phyloP scores from a whole-genome alignment of 1,140 invertebrate species.

The Andrena cerasifolii region DNA sequence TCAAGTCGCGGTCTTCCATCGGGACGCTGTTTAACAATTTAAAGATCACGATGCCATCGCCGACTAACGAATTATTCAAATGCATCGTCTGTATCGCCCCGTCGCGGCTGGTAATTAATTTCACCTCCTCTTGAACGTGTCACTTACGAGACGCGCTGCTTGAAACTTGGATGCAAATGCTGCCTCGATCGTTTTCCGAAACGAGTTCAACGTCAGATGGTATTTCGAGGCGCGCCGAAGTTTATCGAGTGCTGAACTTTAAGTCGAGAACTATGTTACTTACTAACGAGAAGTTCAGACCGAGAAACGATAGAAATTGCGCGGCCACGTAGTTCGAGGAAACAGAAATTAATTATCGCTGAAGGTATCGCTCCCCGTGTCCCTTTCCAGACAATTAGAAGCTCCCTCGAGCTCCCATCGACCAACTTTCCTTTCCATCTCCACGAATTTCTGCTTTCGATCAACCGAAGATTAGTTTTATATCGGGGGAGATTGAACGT shows the following conservation, averaged over 20 bases:
- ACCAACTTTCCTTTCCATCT: too few species aligned
- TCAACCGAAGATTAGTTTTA: too few species aligned
- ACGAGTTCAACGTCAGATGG: slow-evolving; percentile 46
- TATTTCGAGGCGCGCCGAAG: slow-evolving; percentile 21
- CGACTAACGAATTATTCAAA: background rate
- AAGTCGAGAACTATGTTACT: slow-evolving; percentile 37
- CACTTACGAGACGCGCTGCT: background rate
- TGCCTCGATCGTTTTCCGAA: slow-evolving; percentile 21
- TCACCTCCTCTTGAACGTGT: background rate
- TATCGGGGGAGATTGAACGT: too few species aligned
- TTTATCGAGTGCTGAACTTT: slow-evolving; percentile 16
- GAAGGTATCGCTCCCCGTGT: background rate
- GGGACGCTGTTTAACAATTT: background rate
- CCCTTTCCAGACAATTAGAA: background rate
- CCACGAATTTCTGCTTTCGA: too few species aligned
- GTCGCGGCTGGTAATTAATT: slow-evolving; percentile 34
- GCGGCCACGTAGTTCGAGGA: background rate
- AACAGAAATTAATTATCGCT: slow-evolving; percentile 15
- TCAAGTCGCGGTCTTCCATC: too few species aligned
- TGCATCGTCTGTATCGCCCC: slow-evolving; percentile 7
- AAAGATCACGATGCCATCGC: background rate
- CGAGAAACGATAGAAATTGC: slow-evolving; percentile 7
- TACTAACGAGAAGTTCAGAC: slow-evolving; percentile 29
- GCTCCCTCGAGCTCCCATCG: background rate
- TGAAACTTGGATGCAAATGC: slow-evolving; percentile 23